Base-by-base conservation (phyloP, 1,140 invertebrate genomes). In the Chrysomallon squamiferum region DNA sequence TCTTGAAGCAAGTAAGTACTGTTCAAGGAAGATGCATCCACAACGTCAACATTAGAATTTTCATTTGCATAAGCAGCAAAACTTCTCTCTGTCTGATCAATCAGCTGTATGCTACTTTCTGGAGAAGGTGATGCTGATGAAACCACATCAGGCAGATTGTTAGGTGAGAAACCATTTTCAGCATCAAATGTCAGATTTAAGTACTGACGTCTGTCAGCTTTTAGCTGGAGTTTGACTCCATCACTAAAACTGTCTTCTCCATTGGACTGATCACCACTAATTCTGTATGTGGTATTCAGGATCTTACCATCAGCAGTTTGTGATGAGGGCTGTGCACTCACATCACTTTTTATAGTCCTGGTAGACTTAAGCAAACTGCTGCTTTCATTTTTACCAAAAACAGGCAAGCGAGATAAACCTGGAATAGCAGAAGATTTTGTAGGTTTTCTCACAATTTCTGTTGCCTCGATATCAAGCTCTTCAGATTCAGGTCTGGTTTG, bases 121-220 rank as follows among this genome's bases (percentile, higher is more conserved):
- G 47, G 62, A 25, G 66, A 62, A 18, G 61, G 60, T 30, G 65
- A 61, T n/a, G 64, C 60, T 3, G 64, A 66, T n/a, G 64, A 50
- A 18, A 71, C 57, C 22, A 66, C 64, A 58, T 71, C 65, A n/a
- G 69, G 69, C 22, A 66, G 56, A 30, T 58, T 70, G 15, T 33
- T 32, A 7, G 29, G 15, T 25, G 65, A 56, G 54, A 65, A 43
- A 29, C 52, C 50, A 29, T 64, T 60, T 56, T 76, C 75, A 20
- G 71, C 69, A 54, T 77, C 76, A 74, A 79, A 79, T 29, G 75
- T 78, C 25, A 80, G 60, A 60, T 80, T 80, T 0, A 80, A 72
- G 59, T 76, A 78, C 45, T 75, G 71, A 11, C 76, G 56, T 43
- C 73, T 68, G 62, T 76, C 78, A 49, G 74, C 66, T 35, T 61